These are phyloP conservation scores for Hedychridium roseum DNA, from an alignment of 2,888 invertebrate genomes.

Conservation along the genomic window DNA sequence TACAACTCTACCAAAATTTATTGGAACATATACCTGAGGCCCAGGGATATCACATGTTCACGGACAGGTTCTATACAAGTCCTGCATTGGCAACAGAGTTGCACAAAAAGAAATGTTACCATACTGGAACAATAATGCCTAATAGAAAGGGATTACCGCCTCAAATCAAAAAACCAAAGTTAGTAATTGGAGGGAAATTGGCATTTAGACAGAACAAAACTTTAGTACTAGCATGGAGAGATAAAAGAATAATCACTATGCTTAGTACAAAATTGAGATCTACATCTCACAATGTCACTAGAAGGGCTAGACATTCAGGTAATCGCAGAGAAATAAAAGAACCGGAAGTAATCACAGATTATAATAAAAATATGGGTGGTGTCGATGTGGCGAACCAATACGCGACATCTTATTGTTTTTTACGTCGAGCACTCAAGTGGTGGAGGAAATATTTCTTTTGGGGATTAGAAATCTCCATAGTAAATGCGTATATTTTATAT, in stretches of 20 bases:
- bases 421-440: slow-evolving; percentile 19
- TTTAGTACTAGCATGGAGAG: slow-evolving; percentile 10
- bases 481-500: too few relatives aligned
- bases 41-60: slow-evolving; percentile 3
- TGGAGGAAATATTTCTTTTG: slow-evolving; percentile 27
- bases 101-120: slow-evolving; percentile 1
- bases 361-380: slow-evolving; percentile 22
- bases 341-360: slow-evolving; percentile 14
- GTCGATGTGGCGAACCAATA: slow-evolving; percentile 27
- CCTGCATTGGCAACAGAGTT: neutral
- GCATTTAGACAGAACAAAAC: slow-evolving; percentile 19
- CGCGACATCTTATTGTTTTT: slow-evolving; percentile 17
- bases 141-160: slow-evolving; percentile 3
- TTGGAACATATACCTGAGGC: neutral
- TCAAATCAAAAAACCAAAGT: slow-evolving; percentile 1
- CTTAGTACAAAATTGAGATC: slow-evolving; percentile 24
- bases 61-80: slow-evolving; percentile 2
- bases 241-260: slow-evolving; percentile 27
- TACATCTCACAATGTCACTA: slow-evolving; percentile 14
- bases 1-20: slow-evolving; percentile 2
- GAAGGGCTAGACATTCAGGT: slow-evolving; percentile 11
- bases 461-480: too few relatives aligned
- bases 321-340: slow-evolving; percentile 8
- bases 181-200: slow-evolving; percentile 30
- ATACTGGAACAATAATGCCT: slow-evolving; percentile 5